These are phyloP conservation scores for Platygyra sinensis DNA, from an alignment of 64 coral and sea anemone genomes.

Conservation along the genomic window DNA sequence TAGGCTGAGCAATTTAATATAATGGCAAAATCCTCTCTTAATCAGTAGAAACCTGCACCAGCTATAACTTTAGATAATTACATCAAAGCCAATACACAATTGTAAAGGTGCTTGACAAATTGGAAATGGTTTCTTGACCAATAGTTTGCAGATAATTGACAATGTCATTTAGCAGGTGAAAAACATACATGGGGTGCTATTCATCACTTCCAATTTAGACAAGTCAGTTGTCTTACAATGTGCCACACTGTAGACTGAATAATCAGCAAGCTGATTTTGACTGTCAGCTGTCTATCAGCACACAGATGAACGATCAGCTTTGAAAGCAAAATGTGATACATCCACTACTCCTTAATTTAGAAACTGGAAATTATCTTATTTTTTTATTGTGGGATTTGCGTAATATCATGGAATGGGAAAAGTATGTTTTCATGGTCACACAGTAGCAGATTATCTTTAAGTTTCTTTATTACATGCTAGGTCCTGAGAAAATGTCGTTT, in stretches of 20 bases:
- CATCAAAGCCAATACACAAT: not conserved
- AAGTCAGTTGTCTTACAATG: not conserved
- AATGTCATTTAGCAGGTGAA: not conserved
- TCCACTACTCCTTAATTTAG: not conserved
- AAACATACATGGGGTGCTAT: not conserved
- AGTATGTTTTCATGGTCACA: too few species aligned
- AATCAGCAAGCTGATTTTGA: not conserved
- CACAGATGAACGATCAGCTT: not conserved
- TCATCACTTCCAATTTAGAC: not conserved
- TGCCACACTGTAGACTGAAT: not conserved
- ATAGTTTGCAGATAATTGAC: not conserved
- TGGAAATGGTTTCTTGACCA: conserved; percentile 20
- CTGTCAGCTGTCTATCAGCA: not conserved
- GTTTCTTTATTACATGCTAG: too few species aligned
- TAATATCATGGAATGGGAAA: too few species aligned
- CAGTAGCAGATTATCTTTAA: too few species aligned
- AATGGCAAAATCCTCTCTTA: not conserved
- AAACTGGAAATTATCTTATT: not conserved
- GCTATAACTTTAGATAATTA: not conserved
- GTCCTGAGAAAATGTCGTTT: too few species aligned
- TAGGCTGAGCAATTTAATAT: not conserved
- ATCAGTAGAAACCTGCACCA: not conserved
- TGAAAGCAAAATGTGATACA: not conserved
- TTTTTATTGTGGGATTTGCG: not conserved
- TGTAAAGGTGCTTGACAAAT: conserved; percentile 16